These are phyloP conservation scores for Sanderia malayensis DNA, from an alignment of 30 jellyfish, hydroid and myxozoan species.

Conservation along the genomic window DNA sequence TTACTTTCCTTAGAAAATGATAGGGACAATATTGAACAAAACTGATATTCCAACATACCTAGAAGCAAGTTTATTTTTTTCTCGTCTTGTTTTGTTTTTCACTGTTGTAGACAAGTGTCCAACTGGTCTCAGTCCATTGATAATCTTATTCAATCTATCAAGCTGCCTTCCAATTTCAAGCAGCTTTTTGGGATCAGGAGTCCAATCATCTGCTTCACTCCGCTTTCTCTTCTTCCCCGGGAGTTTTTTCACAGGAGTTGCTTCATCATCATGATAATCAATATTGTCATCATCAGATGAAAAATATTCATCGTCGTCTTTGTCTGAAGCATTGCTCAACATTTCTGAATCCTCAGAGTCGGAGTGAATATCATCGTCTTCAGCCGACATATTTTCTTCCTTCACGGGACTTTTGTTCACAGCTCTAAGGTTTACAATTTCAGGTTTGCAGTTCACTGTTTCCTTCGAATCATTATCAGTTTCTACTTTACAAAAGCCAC, in stretches of 20 bases:
- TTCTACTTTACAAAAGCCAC: constrained; percentile 9
- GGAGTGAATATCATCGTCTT: constrained; percentile 5
- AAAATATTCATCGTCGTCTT: constrained; percentile 58
- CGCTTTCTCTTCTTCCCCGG: constrained; percentile 49
- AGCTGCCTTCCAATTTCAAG: constrained; percentile 73
- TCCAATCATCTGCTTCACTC: constrained; percentile 87
- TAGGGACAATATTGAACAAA: too few relatives aligned
- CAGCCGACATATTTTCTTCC: constrained; percentile 2
- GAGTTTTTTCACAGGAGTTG: constrained; percentile 25
- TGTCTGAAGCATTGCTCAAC: constrained; percentile 25
- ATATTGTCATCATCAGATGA: constrained; percentile 42
- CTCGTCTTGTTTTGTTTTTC: constrained; percentile 68
- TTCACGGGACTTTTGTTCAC: background rate
- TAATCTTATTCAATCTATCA: constrained; percentile 64
- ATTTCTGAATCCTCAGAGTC: constrained; percentile 36
- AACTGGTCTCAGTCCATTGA: constrained; percentile 65
- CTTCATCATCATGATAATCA: constrained; percentile 68
- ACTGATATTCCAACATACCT: constrained; percentile 64
- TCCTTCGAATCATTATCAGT: background rate
- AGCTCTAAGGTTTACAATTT: background rate
- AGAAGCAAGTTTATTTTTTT: constrained; percentile 83
- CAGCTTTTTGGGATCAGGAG: constrained; percentile 71
- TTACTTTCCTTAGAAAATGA: too few relatives aligned
- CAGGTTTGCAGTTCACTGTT: background rate
- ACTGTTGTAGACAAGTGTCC: constrained; percentile 52